Base-by-base conservation (phyloP, 2,888 invertebrate genomes). In the Camponotus fellah region DNA sequence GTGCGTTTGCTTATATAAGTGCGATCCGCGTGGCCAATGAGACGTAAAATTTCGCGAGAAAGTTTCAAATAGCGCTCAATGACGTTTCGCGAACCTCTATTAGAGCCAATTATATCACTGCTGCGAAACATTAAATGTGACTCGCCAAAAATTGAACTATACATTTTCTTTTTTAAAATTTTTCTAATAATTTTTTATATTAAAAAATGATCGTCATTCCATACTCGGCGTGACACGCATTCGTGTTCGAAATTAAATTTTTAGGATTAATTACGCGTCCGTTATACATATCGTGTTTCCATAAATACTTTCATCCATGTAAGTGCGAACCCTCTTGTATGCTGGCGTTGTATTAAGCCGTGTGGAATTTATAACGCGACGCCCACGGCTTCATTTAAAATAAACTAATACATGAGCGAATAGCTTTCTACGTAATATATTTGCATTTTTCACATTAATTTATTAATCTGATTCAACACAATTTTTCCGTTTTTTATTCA, bases 291-390 rank as follows among this genome's bases (percentile, higher is more conserved):
- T 37, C 37, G 60, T 60, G 79, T 80, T 80, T 80, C 79, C 79
- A 80, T 80, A 80, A 80, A 80, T 80, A 80, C 79, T 80, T 72
- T 72, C 72, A 80, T 80, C 79, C 74, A 60, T 80, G 79, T 72
- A 60, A 72, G 79, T 72, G 79, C 79, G 72, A 80, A 80, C 72
- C 79, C 79, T 72, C 72, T 62, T 80, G 79, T 80, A 37, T 37
- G 79, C 26, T 34, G 46, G 72, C 60, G 79, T 72, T 80, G 79
- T 80, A 80, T 80, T 80, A 80, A 80, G 79, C 79, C 46, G 72
- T 60, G 79, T 72, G 79, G 79, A 80, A 80, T 80, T 80, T 80
- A 80, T 80, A 80, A 80, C 79, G 60, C 60, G 49, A 80, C 79
- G 79, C 79, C 79, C 79, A 80, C 72, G 72, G 60, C 60, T 72